Conservation (phyloP, 2,797 vertebrate genomes). For the Takifugu rubripes region DNA sequence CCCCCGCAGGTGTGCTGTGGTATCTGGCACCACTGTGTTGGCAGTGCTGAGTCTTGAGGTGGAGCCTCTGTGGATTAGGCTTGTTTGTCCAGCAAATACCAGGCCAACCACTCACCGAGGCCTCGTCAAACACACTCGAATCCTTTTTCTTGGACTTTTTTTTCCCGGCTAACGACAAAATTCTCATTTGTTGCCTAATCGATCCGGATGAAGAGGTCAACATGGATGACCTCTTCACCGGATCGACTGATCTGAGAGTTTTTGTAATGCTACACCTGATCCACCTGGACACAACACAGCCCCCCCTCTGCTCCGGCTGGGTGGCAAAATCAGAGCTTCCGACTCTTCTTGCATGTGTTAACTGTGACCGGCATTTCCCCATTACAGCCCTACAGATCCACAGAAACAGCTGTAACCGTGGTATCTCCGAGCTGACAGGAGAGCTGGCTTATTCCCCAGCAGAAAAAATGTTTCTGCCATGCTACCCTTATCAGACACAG, state of each 20-base stretch:
- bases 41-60: too few species aligned
- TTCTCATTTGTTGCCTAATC: too few species aligned
- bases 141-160: too few species aligned
- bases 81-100: too few species aligned
- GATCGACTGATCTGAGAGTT: not conserved
- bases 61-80: too few species aligned
- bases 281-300: slow-evolving; percentile 23
- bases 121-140: too few species aligned
- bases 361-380: slow-evolving; percentile 52
- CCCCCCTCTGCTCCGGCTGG: slow-evolving; percentile 18
- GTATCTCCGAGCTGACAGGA: slow-evolving; percentile 58
- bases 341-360: slow-evolving; percentile 29
- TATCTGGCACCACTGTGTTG: too few species aligned
- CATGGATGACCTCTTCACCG: too few species aligned
- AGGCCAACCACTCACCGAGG: too few species aligned
- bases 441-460: slow-evolving; percentile 48
- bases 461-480: slow-evolving; percentile 38
- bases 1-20: too few species aligned
- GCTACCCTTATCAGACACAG: slow-evolving; percentile 50
- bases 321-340: slow-evolving; percentile 26
- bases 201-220: too few species aligned
- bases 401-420: slow-evolving; percentile 55
- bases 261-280: not conserved
- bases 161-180: too few species aligned
- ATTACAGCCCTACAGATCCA: slow-evolving; percentile 30